Base-by-base conservation (phyloP, 92 coral and sea anemone genomes). In the Umimayanthus chanpuru region DNA sequence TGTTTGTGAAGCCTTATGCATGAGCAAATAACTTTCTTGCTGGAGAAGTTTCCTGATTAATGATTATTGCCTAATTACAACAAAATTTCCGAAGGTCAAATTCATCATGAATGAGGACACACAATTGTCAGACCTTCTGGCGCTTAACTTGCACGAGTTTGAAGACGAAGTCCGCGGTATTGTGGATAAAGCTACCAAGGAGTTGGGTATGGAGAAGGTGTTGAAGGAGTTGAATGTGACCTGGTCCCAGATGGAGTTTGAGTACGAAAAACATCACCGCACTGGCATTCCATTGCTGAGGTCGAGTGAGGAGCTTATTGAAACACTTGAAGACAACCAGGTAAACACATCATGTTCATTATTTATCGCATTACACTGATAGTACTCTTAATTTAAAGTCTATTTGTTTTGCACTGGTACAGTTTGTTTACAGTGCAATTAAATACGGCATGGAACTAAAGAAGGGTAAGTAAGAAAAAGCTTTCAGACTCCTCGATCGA, bases 241-340 rank as follows among this genome's bases (percentile, higher is more conserved):
- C 4, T 97, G 99, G 99, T 95, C 99, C 28, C 95, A 96, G 90
- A 97, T 97, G 99, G 98, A 97, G 81, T 97, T 97, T 68, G 99
- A 97, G 73, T 95, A 97, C 82, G 99, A 97, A 88, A 90, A 90
- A 58, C 99, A 97, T 61, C 81, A 81, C 36, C 91, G 99, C 47
- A 97, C 99, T 25, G 82, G 90, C 40, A 94, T 97, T 72, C 98
- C 97, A 5, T 77, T 97, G 81, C 93, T 97, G 64, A 97, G 88
- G 77, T 97, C 99, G 32, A 97, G 98, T 81, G 99, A 97, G 82
- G 99, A 97, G 77, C 91, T 97, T 66, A 97, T 97, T 56, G 99
- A 97, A 79, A 97, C 99, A 50, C 99, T 97, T 74, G 99, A 97
- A 80, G 99, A 97, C 76, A 97, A 97, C 90, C 99, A 97, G 94